Percentiles rank a stretch among this genome's conserved stretches.
Conservation (phyloP, 2,797 vertebrate species). For the Novumbra hubbsi region DNA sequence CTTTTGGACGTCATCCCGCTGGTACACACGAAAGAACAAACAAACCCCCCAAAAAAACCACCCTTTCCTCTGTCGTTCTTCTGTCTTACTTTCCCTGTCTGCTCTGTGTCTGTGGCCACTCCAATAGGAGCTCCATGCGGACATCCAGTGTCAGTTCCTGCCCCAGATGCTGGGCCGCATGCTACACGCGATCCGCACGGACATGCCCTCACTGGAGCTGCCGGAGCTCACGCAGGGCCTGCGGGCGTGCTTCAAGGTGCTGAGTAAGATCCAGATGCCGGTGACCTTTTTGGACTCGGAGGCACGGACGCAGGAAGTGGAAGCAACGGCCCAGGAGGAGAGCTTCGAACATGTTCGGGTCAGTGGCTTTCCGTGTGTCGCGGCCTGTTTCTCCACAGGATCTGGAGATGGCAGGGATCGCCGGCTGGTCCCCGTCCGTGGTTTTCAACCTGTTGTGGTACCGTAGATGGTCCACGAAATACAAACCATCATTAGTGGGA, state of each 20-base stretch:
- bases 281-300: constrained; percentile 87
- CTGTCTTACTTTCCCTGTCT: not conserved
- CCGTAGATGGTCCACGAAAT: too few species aligned
- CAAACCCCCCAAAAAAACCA: not conserved
- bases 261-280: constrained; percentile 97
- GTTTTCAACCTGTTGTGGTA: too few species aligned
- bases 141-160: constrained; percentile 91
- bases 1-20: constrained; percentile 93
- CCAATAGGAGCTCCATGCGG: constrained; percentile 90
- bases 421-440: too few species aligned
- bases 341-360: constrained; percentile 39
- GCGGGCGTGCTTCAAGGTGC: constrained; percentile 90
- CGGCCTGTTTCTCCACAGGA: too few species aligned
- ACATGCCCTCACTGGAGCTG: constrained; percentile 75
- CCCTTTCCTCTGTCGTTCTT: not conserved
- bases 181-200: constrained; percentile 75
- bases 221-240: constrained; percentile 85
- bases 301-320: constrained; percentile 45
- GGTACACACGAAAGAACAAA: constrained; percentile 69
- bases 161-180: constrained; percentile 91
- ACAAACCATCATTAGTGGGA: too few species aligned
- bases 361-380: constrained; percentile 24
- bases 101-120: constrained; percentile 4
- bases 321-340: constrained; percentile 32
- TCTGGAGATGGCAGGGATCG: too few species aligned